Percentiles rank a stretch among this genome's conserved stretches.
Conservation (phyloP, 2,113 vertebrate species). For the Pelecanoides urinatrix region DNA sequence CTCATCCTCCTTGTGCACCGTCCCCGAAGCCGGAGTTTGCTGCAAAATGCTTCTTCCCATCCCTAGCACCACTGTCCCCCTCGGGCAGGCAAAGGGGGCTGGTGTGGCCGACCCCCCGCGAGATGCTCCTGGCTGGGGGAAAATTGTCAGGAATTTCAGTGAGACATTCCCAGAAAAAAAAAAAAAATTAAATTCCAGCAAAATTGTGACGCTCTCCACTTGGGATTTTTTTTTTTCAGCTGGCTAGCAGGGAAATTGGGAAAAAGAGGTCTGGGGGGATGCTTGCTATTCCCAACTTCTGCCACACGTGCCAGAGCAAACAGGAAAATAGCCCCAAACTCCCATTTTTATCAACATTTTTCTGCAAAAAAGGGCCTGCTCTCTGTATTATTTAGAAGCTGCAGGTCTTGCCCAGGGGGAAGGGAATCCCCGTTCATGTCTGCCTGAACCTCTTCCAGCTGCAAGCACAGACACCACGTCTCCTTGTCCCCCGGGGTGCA, state of each 20-base stretch:
- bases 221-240: background rate
- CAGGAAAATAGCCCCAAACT: background rate
- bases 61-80: background rate
- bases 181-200: background rate
- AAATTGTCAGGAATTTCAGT: background rate
- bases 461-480: accelerated
- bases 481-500: accelerated
- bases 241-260: background rate
- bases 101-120: accelerated
- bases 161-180: background rate
- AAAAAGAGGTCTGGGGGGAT: background rate
- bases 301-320: accelerated
- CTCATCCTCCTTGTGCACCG: background rate
- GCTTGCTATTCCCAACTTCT: background rate
- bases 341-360: background rate
- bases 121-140: background rate
- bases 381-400: background rate
- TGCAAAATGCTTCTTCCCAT: background rate
- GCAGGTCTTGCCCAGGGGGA: background rate
- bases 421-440: background rate
- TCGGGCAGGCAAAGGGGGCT: background rate
- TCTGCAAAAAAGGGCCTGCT: background rate
- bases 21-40: background rate
- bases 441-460: background rate
- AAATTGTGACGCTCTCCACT: background rate